Conservation (phyloP, 2,888 invertebrate species). For the Caenorhabditis sp. region DNA sequence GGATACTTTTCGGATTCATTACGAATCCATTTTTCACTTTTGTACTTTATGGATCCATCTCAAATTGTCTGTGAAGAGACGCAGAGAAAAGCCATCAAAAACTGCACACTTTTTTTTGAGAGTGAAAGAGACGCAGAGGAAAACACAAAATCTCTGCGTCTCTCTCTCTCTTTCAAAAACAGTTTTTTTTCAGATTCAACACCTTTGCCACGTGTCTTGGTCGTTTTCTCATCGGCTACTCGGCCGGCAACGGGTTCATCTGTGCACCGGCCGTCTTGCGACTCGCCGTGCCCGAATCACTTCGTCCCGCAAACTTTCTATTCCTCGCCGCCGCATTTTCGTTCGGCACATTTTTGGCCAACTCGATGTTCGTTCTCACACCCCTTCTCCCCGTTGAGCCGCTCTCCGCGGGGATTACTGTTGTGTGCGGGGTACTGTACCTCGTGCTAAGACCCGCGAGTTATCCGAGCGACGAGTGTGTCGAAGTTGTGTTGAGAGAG, state of each 20-base stretch:
- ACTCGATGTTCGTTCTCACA: conserved; percentile 31
- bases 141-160: too few species aligned
- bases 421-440: conserved; percentile 15
- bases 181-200: conserved; percentile 14
- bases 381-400: background rate
- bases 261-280: conserved; percentile 51
- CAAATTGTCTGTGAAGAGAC: too few species aligned
- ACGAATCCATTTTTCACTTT: too few species aligned
- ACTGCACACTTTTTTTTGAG: too few species aligned
- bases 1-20: too few species aligned
- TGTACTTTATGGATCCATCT: too few species aligned
- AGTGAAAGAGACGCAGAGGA: too few species aligned
- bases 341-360: conserved; percentile 40
- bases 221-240: conserved; percentile 53
- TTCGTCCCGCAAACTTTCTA: conserved; percentile 39
- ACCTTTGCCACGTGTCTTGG: conserved; percentile 25
- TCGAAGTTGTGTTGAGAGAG: background rate
- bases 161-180: background rate
- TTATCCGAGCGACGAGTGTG: conserved; percentile 20
- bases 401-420: background rate
- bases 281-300: conserved; percentile 30
- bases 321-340: conserved; percentile 47
- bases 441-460: conserved; percentile 20
- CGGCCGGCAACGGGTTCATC: conserved; percentile 56
- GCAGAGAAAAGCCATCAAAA: too few species aligned